A percentile compares a stretch with the other conserved stretches of the same genome.
phyloP scores from a whole-genome alignment of 2,113 vertebrate species.

The Rhabdomys dilectus region DNA sequence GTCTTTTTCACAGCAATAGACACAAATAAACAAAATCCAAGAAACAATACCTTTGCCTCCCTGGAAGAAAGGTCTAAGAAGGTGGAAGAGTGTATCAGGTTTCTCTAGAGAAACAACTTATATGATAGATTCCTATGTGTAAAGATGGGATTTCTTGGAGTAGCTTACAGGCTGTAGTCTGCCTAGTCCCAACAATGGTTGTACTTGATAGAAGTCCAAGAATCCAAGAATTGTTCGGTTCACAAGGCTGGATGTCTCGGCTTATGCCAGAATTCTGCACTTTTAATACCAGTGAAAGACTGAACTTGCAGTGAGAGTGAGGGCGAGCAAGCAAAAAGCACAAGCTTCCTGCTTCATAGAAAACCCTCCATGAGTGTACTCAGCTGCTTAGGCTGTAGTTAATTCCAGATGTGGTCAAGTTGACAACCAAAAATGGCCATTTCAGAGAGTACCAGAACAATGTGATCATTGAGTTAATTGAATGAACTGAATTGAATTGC shows the following conservation, averaged over 20 bases:
- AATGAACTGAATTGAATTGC: not conserved
- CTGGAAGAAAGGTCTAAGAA: not conserved
- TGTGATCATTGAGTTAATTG: not conserved
- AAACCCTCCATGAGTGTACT: not conserved
- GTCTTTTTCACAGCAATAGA: not conserved
- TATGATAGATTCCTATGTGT: not conserved
- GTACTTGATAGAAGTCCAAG: not conserved
- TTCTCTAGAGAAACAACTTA: not conserved
- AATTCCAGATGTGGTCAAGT: not conserved
- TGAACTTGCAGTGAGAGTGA: not conserved
- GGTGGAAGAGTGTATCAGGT: too few species aligned
- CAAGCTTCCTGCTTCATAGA: not conserved
- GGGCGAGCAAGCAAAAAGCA: not conserved
- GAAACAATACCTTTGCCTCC: not conserved
- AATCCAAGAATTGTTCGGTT: not conserved
- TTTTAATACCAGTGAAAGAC: not conserved
- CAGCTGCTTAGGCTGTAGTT: not conserved
- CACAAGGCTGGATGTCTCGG: not conserved
- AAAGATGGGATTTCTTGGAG: not conserved
- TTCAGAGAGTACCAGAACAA: not conserved
- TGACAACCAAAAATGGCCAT: not conserved
- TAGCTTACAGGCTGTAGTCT: not conserved
- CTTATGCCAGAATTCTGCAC: not conserved
- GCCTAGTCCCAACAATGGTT: not conserved
- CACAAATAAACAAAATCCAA: not conserved